Evolutionary conservation across 2,797 vertebrate genomes (phyloP), one percentile per base, ranked within the genome.

Genomic region (Onychomys arenicola): DNA sequence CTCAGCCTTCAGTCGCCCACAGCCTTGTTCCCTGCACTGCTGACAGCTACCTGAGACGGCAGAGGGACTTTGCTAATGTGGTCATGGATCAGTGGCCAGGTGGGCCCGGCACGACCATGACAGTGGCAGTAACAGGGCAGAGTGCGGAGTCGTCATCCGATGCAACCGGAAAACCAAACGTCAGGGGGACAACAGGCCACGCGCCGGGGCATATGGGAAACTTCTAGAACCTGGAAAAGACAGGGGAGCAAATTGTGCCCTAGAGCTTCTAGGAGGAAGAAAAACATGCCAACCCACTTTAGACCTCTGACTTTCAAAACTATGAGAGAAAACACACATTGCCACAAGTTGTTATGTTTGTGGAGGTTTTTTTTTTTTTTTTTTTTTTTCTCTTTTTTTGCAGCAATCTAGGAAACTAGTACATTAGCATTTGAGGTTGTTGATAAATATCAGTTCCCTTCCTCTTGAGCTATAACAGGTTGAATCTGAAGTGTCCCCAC

Each of bases 321-420:
- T 0, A 46, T 43, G 37, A 83, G 59, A 6, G 71, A 63, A 63
- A 83, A 43, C 27, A 61, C 57, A 63, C 40, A 17, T 10, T 83
- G 59, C n/a, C 25, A 43, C 16, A 27, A 57, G 40, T 34, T n/a
- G 27, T 49, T 37, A 27, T n/a, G n/a, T n/a, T n/a, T n/a, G n/a
- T n/a, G n/a, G n/a, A n/a, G n/a, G n/a, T n/a, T n/a, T n/a, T n/a
- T 16, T 7, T 17, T 32, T 6, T 23, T 81, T 29, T 29, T 59
- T 23, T 63, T 27, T 9, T 21, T 57, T 57, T 14, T 57, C 4
- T 57, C 5, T n/a, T 34, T 78, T 52, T 80, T 55, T 16, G 5
- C 9, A 59, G 49, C 0, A 3, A 52, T n/a, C 1, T 11, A 14
- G 23, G 43, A 34, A 46, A 43, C 27, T 0, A 34, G n/a, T 0